Conservation (phyloP, 1,140 invertebrate genomes). For the Drosophila auraria region DNA sequence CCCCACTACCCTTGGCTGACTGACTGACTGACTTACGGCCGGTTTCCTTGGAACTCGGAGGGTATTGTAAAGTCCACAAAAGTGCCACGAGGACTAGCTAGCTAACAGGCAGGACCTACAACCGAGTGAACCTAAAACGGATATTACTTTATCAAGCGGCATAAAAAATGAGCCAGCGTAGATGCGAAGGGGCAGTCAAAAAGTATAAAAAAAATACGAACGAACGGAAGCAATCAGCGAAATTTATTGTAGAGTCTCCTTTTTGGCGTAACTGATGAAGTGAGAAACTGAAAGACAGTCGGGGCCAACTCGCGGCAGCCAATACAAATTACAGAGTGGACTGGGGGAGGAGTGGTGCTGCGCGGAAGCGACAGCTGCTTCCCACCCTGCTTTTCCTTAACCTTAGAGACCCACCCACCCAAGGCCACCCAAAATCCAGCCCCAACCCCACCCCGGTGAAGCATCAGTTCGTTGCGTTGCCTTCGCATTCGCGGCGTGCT, state of each 20-base stretch:
- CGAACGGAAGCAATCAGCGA: slow-evolving; percentile 79
- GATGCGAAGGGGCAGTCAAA: slow-evolving; percentile 32
- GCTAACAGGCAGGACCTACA: slow-evolving; percentile 29
- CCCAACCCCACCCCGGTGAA: not conserved
- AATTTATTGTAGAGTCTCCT: slow-evolving; percentile 83
- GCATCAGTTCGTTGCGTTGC: slow-evolving; percentile 20
- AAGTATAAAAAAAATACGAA: slow-evolving; percentile 12
- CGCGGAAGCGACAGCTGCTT: slow-evolving; percentile 66
- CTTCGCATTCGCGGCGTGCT: slow-evolving; percentile 72
- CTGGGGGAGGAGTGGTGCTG: not conserved
- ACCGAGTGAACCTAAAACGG: slow-evolving; percentile 77
- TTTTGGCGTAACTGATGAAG: slow-evolving; percentile 83
- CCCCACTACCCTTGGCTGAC: not conserved
- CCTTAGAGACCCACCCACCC: not conserved
- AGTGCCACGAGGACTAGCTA: slow-evolving; percentile 28
- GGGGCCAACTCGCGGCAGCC: slow-evolving; percentile 67
- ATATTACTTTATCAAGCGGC: slow-evolving; percentile 84
- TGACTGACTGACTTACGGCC: slow-evolving; percentile 18
- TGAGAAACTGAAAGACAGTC: slow-evolving; percentile 83
- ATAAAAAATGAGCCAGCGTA: slow-evolving; percentile 80
- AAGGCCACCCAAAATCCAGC: slow-evolving; percentile 4
- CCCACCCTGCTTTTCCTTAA: slow-evolving; percentile 9
- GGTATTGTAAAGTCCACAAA: slow-evolving; percentile 52
- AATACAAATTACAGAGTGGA: slow-evolving; percentile 53
- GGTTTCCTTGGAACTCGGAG: slow-evolving; percentile 19